Conservation (phyloP, 1,140 invertebrate genomes). For the Pristionchus pacificus region DNA sequence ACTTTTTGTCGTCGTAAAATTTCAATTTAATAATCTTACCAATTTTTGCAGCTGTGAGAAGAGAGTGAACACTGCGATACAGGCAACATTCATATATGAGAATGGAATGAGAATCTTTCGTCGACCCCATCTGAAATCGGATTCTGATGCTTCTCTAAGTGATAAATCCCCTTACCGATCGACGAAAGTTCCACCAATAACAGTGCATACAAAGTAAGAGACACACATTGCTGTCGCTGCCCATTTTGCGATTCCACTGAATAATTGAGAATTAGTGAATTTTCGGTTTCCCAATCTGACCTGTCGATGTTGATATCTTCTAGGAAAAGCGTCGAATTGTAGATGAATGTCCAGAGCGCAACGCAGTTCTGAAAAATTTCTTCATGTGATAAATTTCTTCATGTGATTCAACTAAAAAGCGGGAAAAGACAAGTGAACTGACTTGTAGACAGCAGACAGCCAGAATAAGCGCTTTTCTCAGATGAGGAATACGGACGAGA, state of each 20-base stretch:
- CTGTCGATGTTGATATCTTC: background rate
- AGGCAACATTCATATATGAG: background rate
- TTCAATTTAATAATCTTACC: background rate
- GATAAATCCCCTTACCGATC: background rate
- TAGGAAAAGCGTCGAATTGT: background rate
- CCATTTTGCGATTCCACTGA: background rate
- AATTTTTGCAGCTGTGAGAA: background rate
- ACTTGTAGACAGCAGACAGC: background rate
- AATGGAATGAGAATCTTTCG: background rate
- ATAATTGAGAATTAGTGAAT: background rate
- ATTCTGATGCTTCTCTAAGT: background rate
- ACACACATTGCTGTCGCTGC: background rate
- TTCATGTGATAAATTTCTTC: no score
- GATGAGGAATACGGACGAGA: background rate
- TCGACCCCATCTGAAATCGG: background rate
- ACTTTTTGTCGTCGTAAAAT: no score
- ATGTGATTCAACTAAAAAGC: background rate
- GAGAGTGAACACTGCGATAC: background rate
- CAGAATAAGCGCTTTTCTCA: background rate
- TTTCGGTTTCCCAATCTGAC: background rate
- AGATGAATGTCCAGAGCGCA: background rate
- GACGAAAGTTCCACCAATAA: background rate
- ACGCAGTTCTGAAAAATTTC: background rate
- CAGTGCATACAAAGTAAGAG: background rate
- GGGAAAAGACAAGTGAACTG: background rate